Percentiles rank a stretch among this genome's conserved stretches.
These are phyloP conservation scores for Chloropsis hardwickii DNA, from an alignment of 2,113 vertebrate genomes.

Conservation along the genomic window DNA sequence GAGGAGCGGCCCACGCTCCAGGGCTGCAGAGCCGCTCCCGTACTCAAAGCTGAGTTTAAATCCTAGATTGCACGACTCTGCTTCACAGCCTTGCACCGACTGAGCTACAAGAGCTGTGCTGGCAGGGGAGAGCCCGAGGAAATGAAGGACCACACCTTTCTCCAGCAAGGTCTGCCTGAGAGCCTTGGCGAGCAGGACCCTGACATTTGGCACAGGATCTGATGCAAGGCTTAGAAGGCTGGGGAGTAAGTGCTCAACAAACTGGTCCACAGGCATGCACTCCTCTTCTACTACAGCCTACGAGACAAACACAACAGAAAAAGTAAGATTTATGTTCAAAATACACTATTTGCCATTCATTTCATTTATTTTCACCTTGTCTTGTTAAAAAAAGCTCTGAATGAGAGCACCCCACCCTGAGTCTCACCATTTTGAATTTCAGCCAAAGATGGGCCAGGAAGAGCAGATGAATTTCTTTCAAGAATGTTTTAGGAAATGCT, in stretches of 20 bases:
- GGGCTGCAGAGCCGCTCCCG: not conserved
- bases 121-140: not conserved
- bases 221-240: slow-evolving; percentile 84
- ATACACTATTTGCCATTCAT: not conserved
- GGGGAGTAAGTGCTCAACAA: slow-evolving; percentile 83
- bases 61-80: not conserved
- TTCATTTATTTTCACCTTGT: not conserved
- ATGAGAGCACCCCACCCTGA: not conserved
- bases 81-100: too few relatives aligned
- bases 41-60: not conserved
- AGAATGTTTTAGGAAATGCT: not conserved
- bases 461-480: not conserved
- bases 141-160: slow-evolving; percentile 72
- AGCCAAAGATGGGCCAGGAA: not conserved
- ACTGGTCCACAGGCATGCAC: slow-evolving; percentile 84
- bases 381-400: not conserved
- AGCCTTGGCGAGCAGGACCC: slow-evolving; percentile 86
- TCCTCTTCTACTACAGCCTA: slow-evolving; percentile 84
- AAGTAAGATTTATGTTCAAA: not conserved
- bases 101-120: not conserved
- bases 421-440: not conserved
- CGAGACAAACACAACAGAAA: not conserved
- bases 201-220: slow-evolving; percentile 85
- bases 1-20: fast-evolving
- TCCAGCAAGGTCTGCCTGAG: slow-evolving; percentile 84